Conservation (phyloP, 2,888 invertebrate genomes). For the Trachelus troglodyta region DNA sequence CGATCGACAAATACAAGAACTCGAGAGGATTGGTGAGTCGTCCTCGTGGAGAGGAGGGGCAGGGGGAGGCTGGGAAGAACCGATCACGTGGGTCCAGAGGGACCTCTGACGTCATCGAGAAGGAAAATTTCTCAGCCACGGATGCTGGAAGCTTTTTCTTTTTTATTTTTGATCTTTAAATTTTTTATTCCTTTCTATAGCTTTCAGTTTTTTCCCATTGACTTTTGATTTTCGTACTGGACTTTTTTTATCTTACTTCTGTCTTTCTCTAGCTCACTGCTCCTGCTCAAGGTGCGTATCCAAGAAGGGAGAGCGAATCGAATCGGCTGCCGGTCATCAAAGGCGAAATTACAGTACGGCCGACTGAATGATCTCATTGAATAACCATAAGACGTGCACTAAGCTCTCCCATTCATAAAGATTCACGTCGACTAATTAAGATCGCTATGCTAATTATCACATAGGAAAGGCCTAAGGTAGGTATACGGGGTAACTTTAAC, state of each 20-base stretch:
- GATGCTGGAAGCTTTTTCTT: background rate
- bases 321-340: background rate
- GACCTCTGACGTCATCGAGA: background rate
- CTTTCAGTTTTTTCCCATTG: no score
- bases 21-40: background rate
- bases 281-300: background rate
- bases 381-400: background rate
- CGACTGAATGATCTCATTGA: background rate
- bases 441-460: slow-evolving; percentile 21
- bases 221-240: background rate
- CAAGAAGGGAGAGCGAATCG: background rate
- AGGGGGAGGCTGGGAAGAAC: background rate
- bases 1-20: background rate
- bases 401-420: slow-evolving; percentile 35
- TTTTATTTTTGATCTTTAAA: no score
- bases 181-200: background rate
- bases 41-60: background rate
- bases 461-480: background rate
- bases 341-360: background rate
- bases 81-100: background rate
- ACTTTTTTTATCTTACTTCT: background rate
- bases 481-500: background rate
- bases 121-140: background rate
- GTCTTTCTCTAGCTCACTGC: background rate
- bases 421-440: slow-evolving; percentile 35